These are phyloP conservation scores for Hydriomena furcata DNA, from an alignment of 2,888 invertebrate genomes.

Conservation along the genomic window DNA sequence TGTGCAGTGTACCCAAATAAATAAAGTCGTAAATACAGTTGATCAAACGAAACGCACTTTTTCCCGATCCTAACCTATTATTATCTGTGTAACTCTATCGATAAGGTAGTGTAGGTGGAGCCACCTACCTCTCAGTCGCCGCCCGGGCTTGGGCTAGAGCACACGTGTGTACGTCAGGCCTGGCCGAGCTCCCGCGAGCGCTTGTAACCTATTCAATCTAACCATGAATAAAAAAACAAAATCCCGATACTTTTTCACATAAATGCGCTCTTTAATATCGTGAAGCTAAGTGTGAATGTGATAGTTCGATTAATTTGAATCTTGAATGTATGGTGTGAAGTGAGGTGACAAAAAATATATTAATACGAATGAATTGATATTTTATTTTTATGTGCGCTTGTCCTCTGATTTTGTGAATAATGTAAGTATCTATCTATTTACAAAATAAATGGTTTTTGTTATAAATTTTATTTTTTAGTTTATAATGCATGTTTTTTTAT, in stretches of 20 bases:
- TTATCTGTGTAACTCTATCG: conserved; percentile 37
- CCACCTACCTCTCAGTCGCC: conserved; percentile 53
- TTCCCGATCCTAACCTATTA: conserved; percentile 15
- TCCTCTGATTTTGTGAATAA: neutral
- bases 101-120: conserved; percentile 49
- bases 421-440: neutral
- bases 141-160: conserved; percentile 63
- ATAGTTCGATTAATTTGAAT: conserved; percentile 2
- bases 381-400: neutral
- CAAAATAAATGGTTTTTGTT: no score
- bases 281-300: conserved; percentile 1
- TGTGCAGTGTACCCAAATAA: no score
- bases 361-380: neutral
- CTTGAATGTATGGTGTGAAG: conserved; percentile 2
- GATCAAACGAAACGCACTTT: conserved; percentile 36
- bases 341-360: conserved; percentile 4
- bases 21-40: neutral
- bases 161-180: conserved; percentile 32
- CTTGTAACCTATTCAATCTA: conserved; percentile 17
- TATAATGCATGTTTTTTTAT: no score
- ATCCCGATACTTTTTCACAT: conserved; percentile 13
- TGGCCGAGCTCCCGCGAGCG: neutral
- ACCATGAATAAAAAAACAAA: conserved; percentile 41
- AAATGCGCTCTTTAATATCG: neutral
- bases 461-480: no score